Evolutionary conservation across 2,888 invertebrate species (phyloP).

Genomic region (Timandra comae): DNA sequence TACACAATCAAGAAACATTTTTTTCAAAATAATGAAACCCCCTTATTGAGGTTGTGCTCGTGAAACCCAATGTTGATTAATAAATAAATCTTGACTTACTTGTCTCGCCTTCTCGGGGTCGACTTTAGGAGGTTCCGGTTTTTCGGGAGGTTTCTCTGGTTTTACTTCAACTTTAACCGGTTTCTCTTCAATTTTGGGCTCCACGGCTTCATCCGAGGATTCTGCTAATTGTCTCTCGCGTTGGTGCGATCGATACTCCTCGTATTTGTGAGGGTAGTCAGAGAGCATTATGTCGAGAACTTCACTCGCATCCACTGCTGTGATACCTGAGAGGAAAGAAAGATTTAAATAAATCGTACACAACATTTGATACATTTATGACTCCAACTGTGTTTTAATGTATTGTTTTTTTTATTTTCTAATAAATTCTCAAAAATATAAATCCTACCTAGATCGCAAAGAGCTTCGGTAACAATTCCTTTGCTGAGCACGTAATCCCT

Average conservation of each 20-base stretch:
- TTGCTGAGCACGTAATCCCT: slow-evolving; percentile 90
- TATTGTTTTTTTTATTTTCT: too few species aligned
- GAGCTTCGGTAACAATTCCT: slow-evolving; percentile 90
- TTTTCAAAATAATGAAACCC: too few species aligned
- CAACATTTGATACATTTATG: too few species aligned
- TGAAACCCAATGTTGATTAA: too few species aligned
- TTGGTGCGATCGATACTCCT: slow-evolving; percentile 88
- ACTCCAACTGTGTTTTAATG: too few species aligned
- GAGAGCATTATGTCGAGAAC: slow-evolving; percentile 96
- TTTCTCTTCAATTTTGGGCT: slow-evolving; percentile 40
- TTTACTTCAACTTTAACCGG: slow-evolving; percentile 45
- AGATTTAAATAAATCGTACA: too few species aligned
- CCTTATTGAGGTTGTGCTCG: too few species aligned
- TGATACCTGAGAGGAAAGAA: slow-evolving; percentile 77
- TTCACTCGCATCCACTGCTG: slow-evolving; percentile 93
- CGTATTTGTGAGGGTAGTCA: slow-evolving; percentile 96
- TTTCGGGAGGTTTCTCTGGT: slow-evolving; percentile 40
- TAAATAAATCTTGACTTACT: too few species aligned
- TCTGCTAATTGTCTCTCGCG: slow-evolving; percentile 65
- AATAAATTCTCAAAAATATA: too few species aligned
- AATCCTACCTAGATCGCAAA: slow-evolving; percentile 94
- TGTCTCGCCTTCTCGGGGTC: slow-evolving; percentile 63
- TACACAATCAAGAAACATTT: too few species aligned
- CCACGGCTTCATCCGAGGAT: slow-evolving; percentile 23
- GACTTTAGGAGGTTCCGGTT: slow-evolving; percentile 55